Conservation (phyloP, 2,888 invertebrate species). For the Trissolcus brochymenae region DNA sequence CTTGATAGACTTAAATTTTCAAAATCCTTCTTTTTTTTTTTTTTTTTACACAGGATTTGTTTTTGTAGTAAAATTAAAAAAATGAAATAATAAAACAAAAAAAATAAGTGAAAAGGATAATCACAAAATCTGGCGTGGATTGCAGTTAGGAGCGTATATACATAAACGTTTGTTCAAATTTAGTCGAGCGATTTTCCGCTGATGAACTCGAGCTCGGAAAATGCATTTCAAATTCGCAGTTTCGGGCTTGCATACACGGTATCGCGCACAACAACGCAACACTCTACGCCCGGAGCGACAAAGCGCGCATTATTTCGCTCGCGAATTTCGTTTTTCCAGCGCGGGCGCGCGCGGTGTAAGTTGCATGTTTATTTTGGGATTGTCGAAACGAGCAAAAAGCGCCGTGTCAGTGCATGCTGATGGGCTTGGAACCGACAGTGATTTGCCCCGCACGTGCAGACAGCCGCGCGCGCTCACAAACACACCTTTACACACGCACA, state of each 20-base stretch:
- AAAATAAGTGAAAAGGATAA: no score
- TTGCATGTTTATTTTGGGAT: slow-evolving; percentile 51
- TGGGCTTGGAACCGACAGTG: slow-evolving; percentile 40
- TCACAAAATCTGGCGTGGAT: neutral
- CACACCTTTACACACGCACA: neutral
- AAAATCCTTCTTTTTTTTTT: no score
- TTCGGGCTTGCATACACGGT: neutral
- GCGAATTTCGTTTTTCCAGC: slow-evolving; percentile 47
- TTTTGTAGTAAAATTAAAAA: neutral
- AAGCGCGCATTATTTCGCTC: slow-evolving; percentile 40
- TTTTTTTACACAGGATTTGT: no score
- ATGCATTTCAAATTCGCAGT: slow-evolving; percentile 2
- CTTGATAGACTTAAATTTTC: no score
- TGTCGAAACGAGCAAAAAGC: slow-evolving; percentile 50
- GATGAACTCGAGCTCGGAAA: slow-evolving; percentile 8
- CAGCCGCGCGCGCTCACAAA: neutral
- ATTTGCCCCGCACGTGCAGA: slow-evolving; percentile 26
- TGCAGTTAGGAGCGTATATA: neutral
- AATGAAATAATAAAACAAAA: no score
- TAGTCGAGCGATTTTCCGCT: slow-evolving; percentile 2
- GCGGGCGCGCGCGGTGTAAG: slow-evolving; percentile 39
- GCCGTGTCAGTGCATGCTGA: slow-evolving; percentile 45
- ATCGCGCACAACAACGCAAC: neutral
- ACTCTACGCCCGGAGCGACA: slow-evolving; percentile 16
- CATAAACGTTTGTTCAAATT: slow-evolving; percentile 3